A percentile compares a stretch with the other conserved stretches of the same genome.
These are phyloP conservation scores for Syngnathus rostellatus DNA, from an alignment of 2,797 vertebrate species.

Conservation along the genomic window DNA sequence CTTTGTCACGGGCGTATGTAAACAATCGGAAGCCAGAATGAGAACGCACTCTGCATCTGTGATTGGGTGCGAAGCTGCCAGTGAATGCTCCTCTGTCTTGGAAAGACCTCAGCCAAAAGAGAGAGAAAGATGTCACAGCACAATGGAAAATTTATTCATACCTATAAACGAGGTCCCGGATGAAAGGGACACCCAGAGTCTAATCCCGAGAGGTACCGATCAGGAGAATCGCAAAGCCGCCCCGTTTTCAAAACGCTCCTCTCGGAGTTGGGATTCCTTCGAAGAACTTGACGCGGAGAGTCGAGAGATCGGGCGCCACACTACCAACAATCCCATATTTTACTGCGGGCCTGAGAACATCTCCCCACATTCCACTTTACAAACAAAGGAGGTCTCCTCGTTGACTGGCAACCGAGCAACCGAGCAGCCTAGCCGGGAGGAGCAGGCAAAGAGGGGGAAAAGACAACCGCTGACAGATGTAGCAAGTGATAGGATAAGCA, in stretches of 20 bases:
- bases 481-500: conserved; percentile 75
- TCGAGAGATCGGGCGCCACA: conserved; percentile 49
- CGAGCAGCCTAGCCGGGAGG: conserved; percentile 39
- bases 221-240: conserved; percentile 40
- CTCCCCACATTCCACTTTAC: conserved; percentile 17
- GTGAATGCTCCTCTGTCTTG: conserved; percentile 29
- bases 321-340: conserved; percentile 54
- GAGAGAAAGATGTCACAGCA: conserved; percentile 56
- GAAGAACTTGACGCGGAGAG: conserved; percentile 51
- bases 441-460: conserved; percentile 41
- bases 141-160: conserved; percentile 54
- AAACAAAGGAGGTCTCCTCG: conserved; percentile 23
- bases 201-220: conserved; percentile 30
- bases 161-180: conserved; percentile 42
- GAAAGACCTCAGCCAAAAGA: conserved; percentile 45
- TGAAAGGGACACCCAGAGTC: conserved; percentile 27
- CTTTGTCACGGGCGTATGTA: conserved; percentile 68
- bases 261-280: conserved; percentile 40
- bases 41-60: conserved; percentile 42
- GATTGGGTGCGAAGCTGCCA: conserved; percentile 42
- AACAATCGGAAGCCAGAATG: conserved; percentile 39
- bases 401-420: conserved; percentile 30
- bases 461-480: conserved; percentile 43
- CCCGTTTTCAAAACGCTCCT: conserved; percentile 22
- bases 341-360: conserved; percentile 63